These are phyloP conservation scores for Sogatella furcifera DNA, from an alignment of 1,140 invertebrate species.

Conservation along the genomic window DNA sequence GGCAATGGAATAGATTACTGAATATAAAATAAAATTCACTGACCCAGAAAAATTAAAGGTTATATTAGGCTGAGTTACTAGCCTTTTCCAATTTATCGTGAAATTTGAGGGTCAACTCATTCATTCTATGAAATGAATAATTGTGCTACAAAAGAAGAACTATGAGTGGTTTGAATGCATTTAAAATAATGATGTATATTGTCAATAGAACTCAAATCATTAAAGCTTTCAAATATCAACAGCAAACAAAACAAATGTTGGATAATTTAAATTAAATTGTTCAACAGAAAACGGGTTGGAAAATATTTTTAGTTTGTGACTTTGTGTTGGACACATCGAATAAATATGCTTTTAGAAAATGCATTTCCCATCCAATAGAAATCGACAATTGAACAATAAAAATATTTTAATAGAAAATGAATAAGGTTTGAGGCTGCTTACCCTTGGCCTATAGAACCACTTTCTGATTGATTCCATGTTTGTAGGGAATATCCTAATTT, in stretches of 20 bases:
- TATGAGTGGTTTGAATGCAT: no score
- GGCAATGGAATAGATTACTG: no score
- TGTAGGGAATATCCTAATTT: slow-evolving; percentile 1
- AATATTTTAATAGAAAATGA: background rate
- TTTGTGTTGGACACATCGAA: no score
- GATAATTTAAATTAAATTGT: no score
- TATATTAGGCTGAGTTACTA: no score
- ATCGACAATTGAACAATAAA: background rate
- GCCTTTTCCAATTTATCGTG: background rate
- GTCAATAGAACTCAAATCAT: no score
- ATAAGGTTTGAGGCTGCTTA: slow-evolving; percentile 35
- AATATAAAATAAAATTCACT: background rate
- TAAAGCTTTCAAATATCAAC: no score
- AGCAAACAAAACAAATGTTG: no score
- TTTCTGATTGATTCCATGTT: slow-evolving; percentile 80
- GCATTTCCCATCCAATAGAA: background rate
- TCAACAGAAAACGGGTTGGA: no score
- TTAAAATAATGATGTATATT: no score
- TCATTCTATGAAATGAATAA: background rate
- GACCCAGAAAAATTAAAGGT: background rate
- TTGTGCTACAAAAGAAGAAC: slow-evolving; percentile 2
- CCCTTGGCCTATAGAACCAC: slow-evolving; percentile 87
- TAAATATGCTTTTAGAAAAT: background rate
- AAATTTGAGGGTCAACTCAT: slow-evolving; percentile 3
- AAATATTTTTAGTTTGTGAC: no score